phyloP scores from a whole-genome alignment of 2,888 invertebrate genomes.

The Hirudinaria manillensis region DNA sequence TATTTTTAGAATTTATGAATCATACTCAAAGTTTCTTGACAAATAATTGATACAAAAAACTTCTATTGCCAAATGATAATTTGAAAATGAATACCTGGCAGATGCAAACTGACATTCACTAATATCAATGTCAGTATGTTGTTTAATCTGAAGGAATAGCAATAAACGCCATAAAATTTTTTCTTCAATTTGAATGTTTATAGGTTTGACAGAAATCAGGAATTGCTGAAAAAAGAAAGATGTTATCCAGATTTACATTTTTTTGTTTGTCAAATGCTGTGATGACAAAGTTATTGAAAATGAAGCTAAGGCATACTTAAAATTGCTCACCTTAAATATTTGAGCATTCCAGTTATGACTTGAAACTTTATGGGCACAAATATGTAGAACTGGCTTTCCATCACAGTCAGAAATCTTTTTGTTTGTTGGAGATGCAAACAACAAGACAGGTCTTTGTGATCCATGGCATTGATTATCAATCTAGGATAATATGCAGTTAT shows the following conservation, averaged over 20 bases:
- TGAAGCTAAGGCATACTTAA: not conserved
- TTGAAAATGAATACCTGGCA: not conserved
- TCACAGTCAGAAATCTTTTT: slow-evolving; percentile 49
- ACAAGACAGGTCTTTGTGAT: slow-evolving; percentile 74
- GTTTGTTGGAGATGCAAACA: slow-evolving; percentile 56
- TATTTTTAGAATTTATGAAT: too few relatives aligned
- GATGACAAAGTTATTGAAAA: not conserved
- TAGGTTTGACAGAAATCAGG: slow-evolving; percentile 72
- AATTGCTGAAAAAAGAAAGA: slow-evolving; percentile 61
- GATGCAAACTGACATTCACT: slow-evolving; percentile 51
- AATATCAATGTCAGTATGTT: slow-evolving; percentile 61
- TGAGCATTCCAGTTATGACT: slow-evolving; percentile 70
- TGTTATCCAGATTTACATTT: not conserved
- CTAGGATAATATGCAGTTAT: slow-evolving; percentile 43
- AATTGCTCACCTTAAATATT: slow-evolving; percentile 66
- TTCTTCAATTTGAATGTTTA: slow-evolving; percentile 83
- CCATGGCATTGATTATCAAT: slow-evolving; percentile 81
- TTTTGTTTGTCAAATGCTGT: not conserved
- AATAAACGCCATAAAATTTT: slow-evolving; percentile 68
- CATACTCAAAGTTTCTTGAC: too few relatives aligned
- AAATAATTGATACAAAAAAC: too few relatives aligned
- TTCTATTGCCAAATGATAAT: too few relatives aligned
- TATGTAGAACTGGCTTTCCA: slow-evolving; percentile 66
- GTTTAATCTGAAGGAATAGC: slow-evolving; percentile 52
- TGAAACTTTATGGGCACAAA: slow-evolving; percentile 68